phyloP scores from a whole-genome alignment of 2,113 vertebrate genomes.

The Brachirus orientalis region DNA sequence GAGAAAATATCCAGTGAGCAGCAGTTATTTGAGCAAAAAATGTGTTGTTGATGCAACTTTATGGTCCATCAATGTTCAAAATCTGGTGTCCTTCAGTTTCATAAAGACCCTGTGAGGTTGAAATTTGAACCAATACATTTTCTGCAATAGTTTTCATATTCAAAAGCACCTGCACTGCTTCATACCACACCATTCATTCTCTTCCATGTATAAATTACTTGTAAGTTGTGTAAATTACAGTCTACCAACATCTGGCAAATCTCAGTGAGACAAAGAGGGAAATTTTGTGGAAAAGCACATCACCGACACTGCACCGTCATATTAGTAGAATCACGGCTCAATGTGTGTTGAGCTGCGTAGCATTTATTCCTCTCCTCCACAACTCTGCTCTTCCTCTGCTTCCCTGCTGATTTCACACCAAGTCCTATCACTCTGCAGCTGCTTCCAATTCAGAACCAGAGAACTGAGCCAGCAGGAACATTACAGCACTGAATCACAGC shows the following conservation, averaged over 20 bases:
- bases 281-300: constrained; percentile 10
- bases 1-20: too few species aligned
- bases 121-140: too few species aligned
- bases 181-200: too few species aligned
- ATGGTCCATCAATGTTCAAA: not conserved
- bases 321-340: constrained; percentile 23
- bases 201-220: too few species aligned
- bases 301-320: constrained; percentile 23
- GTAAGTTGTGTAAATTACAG: too few species aligned
- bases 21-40: too few species aligned
- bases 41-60: not conserved
- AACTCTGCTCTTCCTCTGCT: constrained; percentile 57
- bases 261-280: not conserved
- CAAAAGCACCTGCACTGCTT: too few species aligned
- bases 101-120: not conserved
- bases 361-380: constrained; percentile 45
- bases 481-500: constrained; percentile 51
- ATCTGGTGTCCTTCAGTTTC: not conserved
- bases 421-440: constrained; percentile 66
- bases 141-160: too few species aligned
- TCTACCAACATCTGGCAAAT: not conserved
- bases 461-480: constrained; percentile 62
- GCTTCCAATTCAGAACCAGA: constrained; percentile 69
- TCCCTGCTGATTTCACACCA: constrained; percentile 58
- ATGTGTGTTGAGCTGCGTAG: constrained; percentile 37